Evolutionary conservation across 1,140 invertebrate species (phyloP).

Genomic region (Drosophila trapezifrons): DNA sequence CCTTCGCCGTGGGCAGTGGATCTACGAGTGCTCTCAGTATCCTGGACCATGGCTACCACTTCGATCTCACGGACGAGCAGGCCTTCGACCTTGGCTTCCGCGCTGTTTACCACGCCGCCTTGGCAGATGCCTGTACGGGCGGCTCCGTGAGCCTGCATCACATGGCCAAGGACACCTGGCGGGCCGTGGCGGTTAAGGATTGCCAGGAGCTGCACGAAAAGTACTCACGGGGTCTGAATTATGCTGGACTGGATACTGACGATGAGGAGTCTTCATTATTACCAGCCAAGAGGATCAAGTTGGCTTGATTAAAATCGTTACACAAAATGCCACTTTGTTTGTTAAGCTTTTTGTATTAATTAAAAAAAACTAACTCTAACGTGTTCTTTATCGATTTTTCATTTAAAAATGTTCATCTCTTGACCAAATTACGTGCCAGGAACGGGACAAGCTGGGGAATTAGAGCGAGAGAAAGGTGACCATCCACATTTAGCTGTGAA

Average conservation of each 20-base stretch:
- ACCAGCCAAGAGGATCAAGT: neutral
- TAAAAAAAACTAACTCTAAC: neutral
- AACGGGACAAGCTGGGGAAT: neutral
- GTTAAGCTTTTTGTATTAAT: too few species aligned
- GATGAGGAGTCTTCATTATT: too few species aligned
- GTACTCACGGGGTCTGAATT: neutral
- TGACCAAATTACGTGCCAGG: constrained; percentile 11
- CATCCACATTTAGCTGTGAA: constrained; percentile 22
- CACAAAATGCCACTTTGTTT: neutral
- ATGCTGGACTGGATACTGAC: neutral
- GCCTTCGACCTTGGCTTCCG: neutral
- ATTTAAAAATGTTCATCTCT: neutral
- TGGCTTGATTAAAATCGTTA: neutral
- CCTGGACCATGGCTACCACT: neutral
- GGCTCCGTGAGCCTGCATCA: neutral
- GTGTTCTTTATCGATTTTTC: neutral
- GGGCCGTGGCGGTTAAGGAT: neutral
- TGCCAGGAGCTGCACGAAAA: neutral
- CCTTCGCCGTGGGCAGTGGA: neutral
- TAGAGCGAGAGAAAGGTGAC: neutral
- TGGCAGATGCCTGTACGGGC: too few species aligned
- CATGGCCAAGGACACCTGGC: neutral
- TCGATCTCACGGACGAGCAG: neutral
- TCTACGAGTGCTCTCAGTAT: neutral
- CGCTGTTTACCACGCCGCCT: neutral